A percentile compares a stretch with the other conserved stretches of the same genome.
Evolutionary conservation across 2,888 invertebrate genomes (phyloP).

Genomic region (Tipula confusa): DNA sequence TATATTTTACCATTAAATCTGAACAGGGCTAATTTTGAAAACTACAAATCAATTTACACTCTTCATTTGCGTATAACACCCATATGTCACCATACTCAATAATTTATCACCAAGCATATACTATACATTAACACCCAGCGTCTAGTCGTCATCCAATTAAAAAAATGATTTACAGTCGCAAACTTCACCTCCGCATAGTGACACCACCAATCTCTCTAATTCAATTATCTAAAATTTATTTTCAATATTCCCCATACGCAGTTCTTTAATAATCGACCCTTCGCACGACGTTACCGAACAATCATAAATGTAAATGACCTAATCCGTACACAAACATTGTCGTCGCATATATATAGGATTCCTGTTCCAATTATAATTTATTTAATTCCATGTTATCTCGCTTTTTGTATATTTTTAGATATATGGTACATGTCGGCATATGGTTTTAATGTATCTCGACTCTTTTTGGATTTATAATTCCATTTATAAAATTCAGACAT

Average conservation of each 20-base stretch:
- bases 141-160: neutral
- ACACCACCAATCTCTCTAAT: neutral
- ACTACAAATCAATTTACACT: too few species aligned
- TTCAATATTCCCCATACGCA: neutral
- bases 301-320: constrained; percentile 25
- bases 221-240: neutral
- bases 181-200: neutral
- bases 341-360: neutral
- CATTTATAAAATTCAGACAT: neutral
- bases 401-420: constrained; percentile 15
- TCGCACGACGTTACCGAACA: neutral
- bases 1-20: too few species aligned
- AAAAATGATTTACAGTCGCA: neutral
- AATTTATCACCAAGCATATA: too few species aligned
- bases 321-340: neutral
- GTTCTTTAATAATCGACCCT: neutral
- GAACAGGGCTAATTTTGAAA: too few species aligned
- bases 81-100: too few species aligned
- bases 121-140: neutral
- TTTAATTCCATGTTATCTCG: constrained; percentile 15
- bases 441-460: neutral
- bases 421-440: too few species aligned
- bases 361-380: constrained; percentile 6
- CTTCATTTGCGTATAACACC: too few species aligned
- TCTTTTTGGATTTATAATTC: neutral